These are phyloP conservation scores for Gavialis gangeticus DNA, from an alignment of 2,113 vertebrate species.

Conservation along the genomic window DNA sequence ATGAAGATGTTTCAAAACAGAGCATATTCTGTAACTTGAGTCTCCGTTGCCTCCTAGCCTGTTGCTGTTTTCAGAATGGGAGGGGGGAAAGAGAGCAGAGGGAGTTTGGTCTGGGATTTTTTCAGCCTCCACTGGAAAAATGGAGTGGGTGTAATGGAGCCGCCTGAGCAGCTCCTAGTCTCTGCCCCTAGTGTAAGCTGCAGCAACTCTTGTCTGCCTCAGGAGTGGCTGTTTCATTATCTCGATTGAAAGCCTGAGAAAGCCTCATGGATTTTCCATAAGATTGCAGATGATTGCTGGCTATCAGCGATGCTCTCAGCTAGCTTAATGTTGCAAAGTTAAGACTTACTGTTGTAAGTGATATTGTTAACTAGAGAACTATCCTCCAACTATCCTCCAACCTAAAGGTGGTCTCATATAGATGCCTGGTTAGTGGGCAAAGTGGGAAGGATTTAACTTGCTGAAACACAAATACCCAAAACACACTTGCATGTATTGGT, in stretches of 20 bases:
- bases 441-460: neutral
- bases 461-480: neutral
- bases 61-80: too few relatives aligned
- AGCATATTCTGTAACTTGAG: too few relatives aligned
- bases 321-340: neutral
- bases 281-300: neutral
- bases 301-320: neutral
- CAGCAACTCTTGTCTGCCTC: neutral
- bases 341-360: neutral
- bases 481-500: neutral
- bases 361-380: neutral
- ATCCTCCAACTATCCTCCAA: neutral
- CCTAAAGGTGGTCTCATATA: neutral
- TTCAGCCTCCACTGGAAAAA: too few relatives aligned
- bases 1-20: too few relatives aligned
- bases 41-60: too few relatives aligned
- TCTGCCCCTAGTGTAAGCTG: neutral
- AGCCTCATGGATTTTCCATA: neutral
- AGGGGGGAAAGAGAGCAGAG: too few relatives aligned
- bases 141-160: too few relatives aligned
- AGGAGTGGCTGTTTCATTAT: too few relatives aligned
- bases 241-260: too few relatives aligned
- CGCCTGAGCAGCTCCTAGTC: too few relatives aligned
- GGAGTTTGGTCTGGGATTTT: too few relatives aligned
- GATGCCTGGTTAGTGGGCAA: neutral